Base-by-base conservation (phyloP, 2,888 invertebrate genomes). In the Limenitis camilla region DNA sequence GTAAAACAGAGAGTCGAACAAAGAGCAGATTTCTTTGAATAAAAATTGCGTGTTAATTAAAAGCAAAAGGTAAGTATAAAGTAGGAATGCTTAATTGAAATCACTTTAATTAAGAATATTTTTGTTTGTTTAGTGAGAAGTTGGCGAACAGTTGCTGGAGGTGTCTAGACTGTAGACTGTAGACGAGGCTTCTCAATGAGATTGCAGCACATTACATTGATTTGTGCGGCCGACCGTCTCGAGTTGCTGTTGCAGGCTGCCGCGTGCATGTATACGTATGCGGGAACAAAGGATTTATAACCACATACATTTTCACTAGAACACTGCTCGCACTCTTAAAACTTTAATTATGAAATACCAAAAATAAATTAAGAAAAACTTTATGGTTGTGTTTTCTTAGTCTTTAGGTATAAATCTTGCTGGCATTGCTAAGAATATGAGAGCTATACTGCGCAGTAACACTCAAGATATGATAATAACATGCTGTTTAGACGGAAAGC, bases 121-220 rank as follows among this genome's bases (percentile, higher is more conserved):
- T 71, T 72, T 70, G 72, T 73, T 72, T 69, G 72, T 58, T 55
- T 60, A 9, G 30, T 56, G 50, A 48, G 56, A 56, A 55, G 56
- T 52, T 46, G 54, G 58, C 47, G 59, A 49, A 40, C 40, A 38
- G 36, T 19, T 5, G 30, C 36, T 45, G 42, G 32, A 32, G 19
- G 19, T 19, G 19, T 19, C 19, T 32, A 19, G 56, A 66, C 69
- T 71, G 72, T 71, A 74, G 74, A 73, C 74, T 28, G 31, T 33
- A 74, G 73, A 74, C 74, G 29, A 40, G 45, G 29, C 52, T 55
- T 52, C 50, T 46, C 50, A 51, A 42, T 49, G 49, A 61, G 64
- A 71, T 71, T 68, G 69, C 68, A 67, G 66, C 67, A 69, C 64
- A 71, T 73, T 68, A 74, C 72, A 73, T 78, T 76, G 76, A 77